Base-by-base conservation (phyloP, 2,113 vertebrate species). In the Sorex araneus region DNA sequence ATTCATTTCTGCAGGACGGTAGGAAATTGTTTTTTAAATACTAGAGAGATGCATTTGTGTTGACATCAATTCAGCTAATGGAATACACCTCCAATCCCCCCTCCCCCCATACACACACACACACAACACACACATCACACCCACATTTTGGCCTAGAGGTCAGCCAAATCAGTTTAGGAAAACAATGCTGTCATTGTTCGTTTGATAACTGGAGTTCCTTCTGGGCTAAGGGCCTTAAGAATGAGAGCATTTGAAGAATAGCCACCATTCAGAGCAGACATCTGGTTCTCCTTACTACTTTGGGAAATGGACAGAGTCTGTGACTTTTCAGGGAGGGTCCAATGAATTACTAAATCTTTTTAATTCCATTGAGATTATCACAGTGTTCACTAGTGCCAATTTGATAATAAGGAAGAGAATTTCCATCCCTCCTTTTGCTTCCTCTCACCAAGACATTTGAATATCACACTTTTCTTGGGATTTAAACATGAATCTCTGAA, bases 401-500 rank as follows among this genome's bases (percentile, higher is more conserved):
- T 81, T 86, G 45, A 79, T 84, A 11, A 73, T 60, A 76, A 50
- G 27, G 70, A 89, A 32, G 25, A 90, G 54, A 21, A 45, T 84
- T 88, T 66, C 30, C 19, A 87, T 12, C 3, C 50, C 28, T 89
- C 50, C 9, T 13, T 91, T 40, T 60, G 21, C 54, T 79, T 75
- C 47, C 25, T 66, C 47, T 81, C 36, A 25, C 75, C 21, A 81
- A 94, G 25, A 23, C 89, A 84, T 96, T 92, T 89, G 84, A 81
- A 94, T 84, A 81, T 30, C 71, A 34, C 16, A 81, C 77, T 40
- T 76, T 64, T 67, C 79, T 71, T 85, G 95, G 80, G 83, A 95
- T 93, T 97, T 93, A 84, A 89, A 70, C 30, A 75, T 27, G 32
- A 84, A 74, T 86, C 83, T 93, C 84, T 87, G 76, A 94, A 67